Evolutionary conservation across 2,888 invertebrate genomes (phyloP), one percentile per base, ranked within the genome.

Genomic region (Isoperla grammatica): DNA sequence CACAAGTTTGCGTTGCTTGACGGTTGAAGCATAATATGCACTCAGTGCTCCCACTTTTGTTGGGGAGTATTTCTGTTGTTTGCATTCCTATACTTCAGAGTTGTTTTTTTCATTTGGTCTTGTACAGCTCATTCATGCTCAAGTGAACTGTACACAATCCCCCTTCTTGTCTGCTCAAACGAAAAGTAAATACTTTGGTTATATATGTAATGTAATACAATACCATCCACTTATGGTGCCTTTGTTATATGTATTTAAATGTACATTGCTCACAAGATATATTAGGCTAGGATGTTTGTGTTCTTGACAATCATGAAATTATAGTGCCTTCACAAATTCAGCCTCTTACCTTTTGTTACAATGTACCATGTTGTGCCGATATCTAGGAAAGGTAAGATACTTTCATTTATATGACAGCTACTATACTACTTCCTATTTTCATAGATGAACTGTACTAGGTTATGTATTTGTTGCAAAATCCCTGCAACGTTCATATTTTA

Each of bases 61-160:
- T 15, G 22, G 49, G 61, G 61, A 61, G 61, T 35, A 61, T 8
- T 53, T 56, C 61, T 61, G 61, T 61, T 61, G 61, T 42, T 59
- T 56, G 61, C 59, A 53, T 59, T 49, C 56, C n/a, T 29, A n/a
- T n/a, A n/a, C n/a, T n/a, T n/a, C n/a, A n/a, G n/a, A n/a, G n/a
- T n/a, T n/a, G n/a, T n/a, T n/a, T n/a, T n/a, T n/a, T 50, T 29
- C 20, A 46, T 20, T 29, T 29, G 5, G 8, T 8, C 29, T 29
- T 8, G 29, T 29, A 29, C 29, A 29, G 29, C 29, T 29, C 29
- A 8, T 8, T 29, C 29, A 6, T 29, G 29, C 29, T 29, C 5
- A 29, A 29, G 29, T 8, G 5, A 4, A 29, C 29, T 29, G n/a
- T n/a, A 29, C 4, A 29, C 4, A 8, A 29, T 29, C 4, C 4